These are phyloP conservation scores for Zele albiditarsus DNA, from an alignment of 2,888 invertebrate genomes.

Conservation along the genomic window DNA sequence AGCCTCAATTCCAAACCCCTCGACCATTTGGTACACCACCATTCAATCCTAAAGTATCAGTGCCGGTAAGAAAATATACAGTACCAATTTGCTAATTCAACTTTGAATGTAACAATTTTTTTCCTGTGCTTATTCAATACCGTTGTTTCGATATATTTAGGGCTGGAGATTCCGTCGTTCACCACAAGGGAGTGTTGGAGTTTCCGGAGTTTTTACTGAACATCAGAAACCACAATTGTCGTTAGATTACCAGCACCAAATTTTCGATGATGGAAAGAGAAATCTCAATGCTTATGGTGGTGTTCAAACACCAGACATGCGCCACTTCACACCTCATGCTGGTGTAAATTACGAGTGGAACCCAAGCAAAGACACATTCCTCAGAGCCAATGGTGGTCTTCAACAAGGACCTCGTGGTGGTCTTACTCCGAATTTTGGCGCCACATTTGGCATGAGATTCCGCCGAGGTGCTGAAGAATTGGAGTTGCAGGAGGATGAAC, in stretches of 20 bases:
- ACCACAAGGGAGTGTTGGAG: conserved; percentile 46
- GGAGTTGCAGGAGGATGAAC: conserved; percentile 21
- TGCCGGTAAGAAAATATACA: neutral
- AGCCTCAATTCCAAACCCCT: neutral
- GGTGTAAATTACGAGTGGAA: conserved; percentile 51
- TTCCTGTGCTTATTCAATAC: neutral
- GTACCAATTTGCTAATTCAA: neutral
- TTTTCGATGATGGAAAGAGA: conserved; percentile 44
- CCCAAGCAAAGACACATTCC: conserved; percentile 48
- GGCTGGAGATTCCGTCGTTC: conserved; percentile 40
- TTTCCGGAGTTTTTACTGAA: neutral
- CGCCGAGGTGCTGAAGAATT: conserved; percentile 42
- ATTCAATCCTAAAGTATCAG: neutral
- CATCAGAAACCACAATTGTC: conserved; percentile 41
- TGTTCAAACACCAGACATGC: conserved; percentile 43
- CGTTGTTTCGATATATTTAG: neutral
- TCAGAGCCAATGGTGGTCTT: conserved; percentile 50
- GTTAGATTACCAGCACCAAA: conserved; percentile 46
- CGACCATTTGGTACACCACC: conserved; percentile 1
- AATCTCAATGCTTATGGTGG: conserved; percentile 52
- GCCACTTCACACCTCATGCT: conserved; percentile 47
- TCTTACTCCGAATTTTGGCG: conserved; percentile 43
- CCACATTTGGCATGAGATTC: conserved; percentile 47
- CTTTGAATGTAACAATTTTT: neutral
- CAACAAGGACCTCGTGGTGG: conserved; percentile 45